phyloP scores from a whole-genome alignment of 2,113 vertebrate species.

The Nettapus auritus region DNA sequence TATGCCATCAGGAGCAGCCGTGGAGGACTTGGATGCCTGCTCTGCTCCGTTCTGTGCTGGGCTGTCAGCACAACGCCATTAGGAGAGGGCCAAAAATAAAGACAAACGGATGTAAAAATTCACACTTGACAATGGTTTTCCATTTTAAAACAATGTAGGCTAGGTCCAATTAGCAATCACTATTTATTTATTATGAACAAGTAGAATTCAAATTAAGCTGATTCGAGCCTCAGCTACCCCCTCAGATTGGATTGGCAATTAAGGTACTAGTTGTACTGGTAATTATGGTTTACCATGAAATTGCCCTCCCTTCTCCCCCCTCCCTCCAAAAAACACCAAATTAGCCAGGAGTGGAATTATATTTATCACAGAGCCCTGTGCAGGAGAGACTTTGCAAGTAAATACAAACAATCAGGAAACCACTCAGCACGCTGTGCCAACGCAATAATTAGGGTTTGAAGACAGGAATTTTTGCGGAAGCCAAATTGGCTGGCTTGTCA shows the following conservation, averaged over 20 bases:
- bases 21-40: background rate
- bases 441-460: conserved; percentile 71
- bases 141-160: conserved; percentile 61
- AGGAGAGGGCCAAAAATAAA: conserved; percentile 41
- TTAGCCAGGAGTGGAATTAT: conserved; percentile 76
- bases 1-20: background rate
- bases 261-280: conserved; percentile 74
- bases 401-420: conserved; percentile 77
- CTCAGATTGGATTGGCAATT: conserved; percentile 74
- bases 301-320: conserved; percentile 58
- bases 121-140: conserved; percentile 42
- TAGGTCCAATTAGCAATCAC: conserved; percentile 61
- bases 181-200: conserved; percentile 72
- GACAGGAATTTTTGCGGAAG: conserved; percentile 55
- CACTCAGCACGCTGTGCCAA: conserved; percentile 56
- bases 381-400: conserved; percentile 62
- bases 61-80: background rate
- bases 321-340: conserved; percentile 19
- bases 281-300: conserved; percentile 84
- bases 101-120: conserved; percentile 38
- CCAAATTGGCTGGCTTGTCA: conserved; percentile 5
- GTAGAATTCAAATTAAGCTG: conserved; percentile 72
- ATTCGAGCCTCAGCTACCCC: conserved; percentile 72
- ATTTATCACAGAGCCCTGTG: conserved; percentile 75
- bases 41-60: background rate